Percentiles rank a stretch among this genome's conserved stretches.
Evolutionary conservation across 2,113 vertebrate genomes (phyloP).

Genomic region (Phocoena sinus): DNA sequence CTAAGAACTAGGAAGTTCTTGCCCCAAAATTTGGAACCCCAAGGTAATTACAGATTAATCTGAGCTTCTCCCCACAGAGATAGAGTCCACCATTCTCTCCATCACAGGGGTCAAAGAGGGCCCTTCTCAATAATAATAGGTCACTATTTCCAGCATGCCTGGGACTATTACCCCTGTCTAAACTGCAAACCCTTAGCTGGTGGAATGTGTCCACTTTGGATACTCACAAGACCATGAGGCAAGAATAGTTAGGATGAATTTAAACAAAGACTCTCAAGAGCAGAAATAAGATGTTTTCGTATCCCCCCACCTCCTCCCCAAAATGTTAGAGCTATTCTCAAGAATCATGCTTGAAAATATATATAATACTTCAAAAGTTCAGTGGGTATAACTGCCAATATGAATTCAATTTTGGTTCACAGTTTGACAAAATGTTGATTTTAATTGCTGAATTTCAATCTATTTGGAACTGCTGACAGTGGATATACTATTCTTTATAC

Average conservation of each 20-base stretch:
- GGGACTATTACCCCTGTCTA: not conserved
- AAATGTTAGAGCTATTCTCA: not conserved
- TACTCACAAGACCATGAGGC: not conserved
- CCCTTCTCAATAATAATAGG: not conserved
- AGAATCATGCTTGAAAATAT: not conserved
- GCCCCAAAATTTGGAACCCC: not conserved
- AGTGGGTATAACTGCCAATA: not conserved
- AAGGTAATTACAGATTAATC: not conserved
- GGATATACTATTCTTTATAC: not conserved
- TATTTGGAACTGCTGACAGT: not conserved
- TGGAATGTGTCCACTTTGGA: not conserved
- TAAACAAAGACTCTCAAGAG: not conserved
- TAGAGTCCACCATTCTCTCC: not conserved
- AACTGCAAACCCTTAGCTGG: not conserved
- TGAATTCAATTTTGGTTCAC: not conserved
- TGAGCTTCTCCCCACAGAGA: not conserved
- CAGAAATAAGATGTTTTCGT: not conserved
- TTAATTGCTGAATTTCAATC: not conserved
- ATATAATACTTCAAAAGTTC: not conserved
- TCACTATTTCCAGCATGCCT: not conserved
- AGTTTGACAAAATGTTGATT: not conserved
- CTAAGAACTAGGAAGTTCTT: not conserved
- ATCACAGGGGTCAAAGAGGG: not conserved
- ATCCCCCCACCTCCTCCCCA: not conserved
- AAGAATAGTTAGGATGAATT: not conserved